phyloP scores from a whole-genome alignment of 2,113 vertebrate species.

The Chlamydotis undulata region DNA sequence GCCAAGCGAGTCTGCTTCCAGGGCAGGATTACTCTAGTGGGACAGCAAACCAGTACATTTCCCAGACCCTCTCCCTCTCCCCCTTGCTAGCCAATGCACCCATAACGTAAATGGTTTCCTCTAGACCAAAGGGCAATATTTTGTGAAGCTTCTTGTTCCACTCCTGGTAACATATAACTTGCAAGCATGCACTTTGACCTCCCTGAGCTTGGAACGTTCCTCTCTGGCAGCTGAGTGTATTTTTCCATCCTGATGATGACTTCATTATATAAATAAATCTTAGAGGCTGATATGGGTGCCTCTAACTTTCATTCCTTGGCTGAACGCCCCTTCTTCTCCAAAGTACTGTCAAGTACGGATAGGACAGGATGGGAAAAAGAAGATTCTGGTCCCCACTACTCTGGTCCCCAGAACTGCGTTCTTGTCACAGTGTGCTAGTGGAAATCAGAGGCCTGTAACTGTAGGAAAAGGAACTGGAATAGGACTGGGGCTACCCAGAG shows the following conservation, averaged over 20 bases:
- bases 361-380: neutral
- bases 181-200: conserved; percentile 1
- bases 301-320: conserved; percentile 40
- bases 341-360: neutral
- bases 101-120: neutral
- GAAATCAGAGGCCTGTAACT: neutral
- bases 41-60: neutral
- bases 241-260: conserved; percentile 41
- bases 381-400: neutral
- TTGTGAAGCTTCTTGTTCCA: neutral
- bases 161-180: conserved; percentile 19
- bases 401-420: neutral
- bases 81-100: neutral
- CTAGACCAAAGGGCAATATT: conserved; percentile 20
- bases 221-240: conserved; percentile 9
- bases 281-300: neutral
- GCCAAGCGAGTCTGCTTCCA: neutral
- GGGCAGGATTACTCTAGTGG: neutral
- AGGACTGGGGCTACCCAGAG: neutral
- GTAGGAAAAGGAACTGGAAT: neutral
- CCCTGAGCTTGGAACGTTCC: neutral
- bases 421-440: neutral
- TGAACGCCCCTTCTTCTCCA: conserved; percentile 7
- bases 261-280: conserved; percentile 55
- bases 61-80: neutral